phyloP scores from a whole-genome alignment of 2,113 vertebrate species.

The Poeciliopsis turrubarensis region DNA sequence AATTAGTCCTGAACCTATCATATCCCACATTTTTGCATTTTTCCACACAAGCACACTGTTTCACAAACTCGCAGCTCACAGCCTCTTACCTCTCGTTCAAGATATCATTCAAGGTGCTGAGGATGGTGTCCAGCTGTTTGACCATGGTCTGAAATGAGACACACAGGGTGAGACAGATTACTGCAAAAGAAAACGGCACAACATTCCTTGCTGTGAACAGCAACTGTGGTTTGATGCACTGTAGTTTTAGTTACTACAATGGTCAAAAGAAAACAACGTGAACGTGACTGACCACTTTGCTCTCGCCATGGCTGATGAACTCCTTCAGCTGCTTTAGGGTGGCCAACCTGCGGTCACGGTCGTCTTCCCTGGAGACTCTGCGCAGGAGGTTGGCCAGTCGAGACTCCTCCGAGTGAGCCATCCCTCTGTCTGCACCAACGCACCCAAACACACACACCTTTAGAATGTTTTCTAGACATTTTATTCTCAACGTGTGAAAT shows the following conservation, averaged over 20 bases:
- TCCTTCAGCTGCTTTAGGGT: slow-evolving; percentile 98
- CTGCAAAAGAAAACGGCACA: no score
- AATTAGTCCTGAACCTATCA: no score
- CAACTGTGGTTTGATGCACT: no score
- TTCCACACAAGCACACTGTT: not conserved
- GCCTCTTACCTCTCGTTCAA: slow-evolving; percentile 93
- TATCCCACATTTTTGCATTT: no score
- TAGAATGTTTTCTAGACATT: not conserved
- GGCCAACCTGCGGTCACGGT: slow-evolving; percentile 97
- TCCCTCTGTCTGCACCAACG: slow-evolving; percentile 87
- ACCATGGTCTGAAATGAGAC: slow-evolving; percentile 85
- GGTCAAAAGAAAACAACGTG: not conserved
- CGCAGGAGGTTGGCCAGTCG: slow-evolving; percentile 99
- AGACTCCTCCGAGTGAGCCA: slow-evolving; percentile 99
- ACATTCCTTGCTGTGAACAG: not conserved
- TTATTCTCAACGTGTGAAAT: not conserved
- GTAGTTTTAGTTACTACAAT: not conserved
- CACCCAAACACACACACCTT: not conserved
- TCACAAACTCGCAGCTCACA: not conserved
- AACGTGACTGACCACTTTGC: slow-evolving; percentile 88
- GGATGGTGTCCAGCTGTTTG: slow-evolving; percentile 98
- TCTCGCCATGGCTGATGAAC: slow-evolving; percentile 97
- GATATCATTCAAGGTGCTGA: slow-evolving; percentile 94
- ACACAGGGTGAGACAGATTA: not conserved
- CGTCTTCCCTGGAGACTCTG: slow-evolving; percentile 98